Percentiles rank a stretch among this genome's conserved stretches.
phyloP scores from a whole-genome alignment of 1,140 invertebrate species.

The Cydia pomonella region DNA sequence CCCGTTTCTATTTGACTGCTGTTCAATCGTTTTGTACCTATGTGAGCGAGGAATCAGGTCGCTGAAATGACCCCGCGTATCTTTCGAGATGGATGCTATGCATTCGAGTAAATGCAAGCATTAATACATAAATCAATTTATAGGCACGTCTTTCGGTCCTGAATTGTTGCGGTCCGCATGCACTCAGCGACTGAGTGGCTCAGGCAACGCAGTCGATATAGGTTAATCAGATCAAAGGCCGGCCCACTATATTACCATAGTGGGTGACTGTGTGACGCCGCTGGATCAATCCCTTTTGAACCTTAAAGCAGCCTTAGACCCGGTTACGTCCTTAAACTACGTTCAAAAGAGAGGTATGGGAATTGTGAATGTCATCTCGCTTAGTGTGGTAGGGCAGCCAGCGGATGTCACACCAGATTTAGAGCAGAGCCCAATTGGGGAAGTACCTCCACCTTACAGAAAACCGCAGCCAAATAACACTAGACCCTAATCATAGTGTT shows the following conservation, averaged over 20 bases:
- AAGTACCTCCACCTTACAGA: no score
- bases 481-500: no score
- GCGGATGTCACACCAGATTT: no score
- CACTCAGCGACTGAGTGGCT: slow-evolving; percentile 10
- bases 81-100: neutral
- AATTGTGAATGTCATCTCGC: no score
- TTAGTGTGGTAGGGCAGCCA: no score
- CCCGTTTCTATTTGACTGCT: no score
- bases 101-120: neutral
- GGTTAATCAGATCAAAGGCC: slow-evolving; percentile 16
- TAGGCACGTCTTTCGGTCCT: neutral
- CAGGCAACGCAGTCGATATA: neutral
- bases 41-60: no score
- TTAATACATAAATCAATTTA: slow-evolving; percentile 25
- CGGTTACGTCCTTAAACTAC: no score
- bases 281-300: neutral
- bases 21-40: no score
- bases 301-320: neutral
- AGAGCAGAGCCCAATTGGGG: no score
- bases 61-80: neutral
- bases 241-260: neutral
- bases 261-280: neutral
- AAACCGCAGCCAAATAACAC: no score
- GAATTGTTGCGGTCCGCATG: slow-evolving; percentile 10
- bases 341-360: no score